Percentiles rank a stretch among this genome's conserved stretches.
Evolutionary conservation across 2,888 invertebrate genomes (phyloP).

Genomic region (Chymomyza fuscimana): DNA sequence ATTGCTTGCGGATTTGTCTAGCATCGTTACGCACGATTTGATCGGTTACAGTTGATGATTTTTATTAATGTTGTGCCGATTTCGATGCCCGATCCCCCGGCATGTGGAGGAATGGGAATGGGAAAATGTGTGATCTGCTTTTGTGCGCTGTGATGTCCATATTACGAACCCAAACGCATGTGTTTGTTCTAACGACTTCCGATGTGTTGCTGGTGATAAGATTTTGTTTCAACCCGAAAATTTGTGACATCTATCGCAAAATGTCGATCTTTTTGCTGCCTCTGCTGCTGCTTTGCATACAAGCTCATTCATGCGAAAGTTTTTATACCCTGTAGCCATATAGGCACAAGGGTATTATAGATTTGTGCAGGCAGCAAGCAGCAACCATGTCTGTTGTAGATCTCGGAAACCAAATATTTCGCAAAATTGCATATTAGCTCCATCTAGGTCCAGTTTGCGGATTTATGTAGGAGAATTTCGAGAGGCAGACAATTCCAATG

Average conservation of each 20-base stretch:
- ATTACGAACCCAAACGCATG: slow-evolving; percentile 1
- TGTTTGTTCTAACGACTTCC: slow-evolving; percentile 59
- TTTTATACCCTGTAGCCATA: too few species aligned
- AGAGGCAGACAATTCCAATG: too few species aligned
- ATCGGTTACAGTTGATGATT: slow-evolving; percentile 25
- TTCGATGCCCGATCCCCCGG: not conserved
- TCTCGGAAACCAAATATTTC: too few species aligned
- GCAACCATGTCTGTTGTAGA: too few species aligned
- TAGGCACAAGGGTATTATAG: too few species aligned
- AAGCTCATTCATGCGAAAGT: not conserved
- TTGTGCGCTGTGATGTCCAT: not conserved
- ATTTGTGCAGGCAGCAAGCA: too few species aligned
- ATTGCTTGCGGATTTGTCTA: slow-evolving; percentile 21
- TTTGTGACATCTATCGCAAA: slow-evolving; percentile 57
- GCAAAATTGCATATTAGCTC: too few species aligned
- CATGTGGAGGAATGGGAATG: not conserved
- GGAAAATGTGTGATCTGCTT: slow-evolving; percentile 1
- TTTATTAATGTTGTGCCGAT: slow-evolving; percentile 8
- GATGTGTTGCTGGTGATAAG: slow-evolving; percentile 55
- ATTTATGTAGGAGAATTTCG: too few species aligned
- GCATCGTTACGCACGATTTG: slow-evolving; percentile 65
- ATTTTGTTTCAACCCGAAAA: slow-evolving; percentile 65
- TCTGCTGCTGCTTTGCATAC: not conserved
- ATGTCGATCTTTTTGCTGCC: slow-evolving; percentile 40
- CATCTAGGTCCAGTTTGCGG: too few species aligned